Base-by-base conservation (phyloP, 2,797 vertebrate species). In the Brachyrhaphis roseni region DNA sequence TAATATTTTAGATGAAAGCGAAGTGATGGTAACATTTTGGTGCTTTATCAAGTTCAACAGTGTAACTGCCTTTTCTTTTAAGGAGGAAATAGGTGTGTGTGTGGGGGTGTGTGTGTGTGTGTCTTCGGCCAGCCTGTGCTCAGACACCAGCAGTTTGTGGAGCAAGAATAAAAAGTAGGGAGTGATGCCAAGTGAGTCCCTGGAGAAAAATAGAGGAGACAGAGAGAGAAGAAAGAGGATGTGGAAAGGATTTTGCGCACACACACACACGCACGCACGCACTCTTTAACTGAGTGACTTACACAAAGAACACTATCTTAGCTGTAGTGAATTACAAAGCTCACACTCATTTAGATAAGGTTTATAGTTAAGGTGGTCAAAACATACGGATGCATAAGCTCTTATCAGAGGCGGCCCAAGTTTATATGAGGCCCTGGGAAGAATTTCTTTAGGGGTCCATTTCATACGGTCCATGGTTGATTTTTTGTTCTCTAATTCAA, bases 171-270 rank as follows among this genome's bases (percentile, higher is more conserved):
- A 94, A 94, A 94, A 94, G 89, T 91, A 90, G 91, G 93, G 91
- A 95, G 86, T 74, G 91, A 88, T 94, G 95, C 94, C 95, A 95
- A 95, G 93, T 91, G 88, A 89, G 91, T 95, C 95, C 93, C 95
- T 76, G 86, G 94, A 94, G 92, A 92, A 91, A 81, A 80, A 94
- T 94, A 88, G 80, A 89, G 88, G 90, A 86, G 90, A 94, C 91
- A 87, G 93, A 93, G 91, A 91, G 90, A 93, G 90, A 94, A 92
- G 90, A 94, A 92, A 91, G 91, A 92, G 90, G 88, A 91, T 93
- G 91, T 92, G 91, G 91, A 94, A 90, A 84, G 76, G 84, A 82
- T 93, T 91, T 87, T 55, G 64, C 72, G 45, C 86, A 77, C 84
- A 74, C 68, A 10, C 1, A 7, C 57, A 2, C 11, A 13, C 55